Evolutionary conservation across 2,113 vertebrate species (phyloP), one percentile per base, ranked within the genome.

Genomic region (Globicephala melas): DNA sequence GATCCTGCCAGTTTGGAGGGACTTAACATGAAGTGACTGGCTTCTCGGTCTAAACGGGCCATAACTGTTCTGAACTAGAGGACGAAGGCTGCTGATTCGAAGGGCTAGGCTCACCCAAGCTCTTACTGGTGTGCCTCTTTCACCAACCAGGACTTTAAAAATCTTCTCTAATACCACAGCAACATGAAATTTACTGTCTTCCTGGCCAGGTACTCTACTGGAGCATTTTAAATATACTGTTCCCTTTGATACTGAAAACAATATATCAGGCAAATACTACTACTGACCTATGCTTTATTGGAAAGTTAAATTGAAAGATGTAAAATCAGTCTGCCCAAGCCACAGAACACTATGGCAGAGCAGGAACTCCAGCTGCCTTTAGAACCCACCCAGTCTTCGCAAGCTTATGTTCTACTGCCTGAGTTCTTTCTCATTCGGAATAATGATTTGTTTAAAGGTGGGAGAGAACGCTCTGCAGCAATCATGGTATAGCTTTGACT

Each of bases 341-440:
- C 62, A 95, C 44, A 94, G 55, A 93, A 38, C 79, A 9, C 8
- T 85, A 74, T 68, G 55, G 17, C 82, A 95, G 79, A 92, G 31
- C 63, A 89, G 23, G 84, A 96, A 85, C 92, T 96, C 50, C 26
- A 31, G 3, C 55, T 85, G 65, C 38, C 41, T 89, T 88, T 55
- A 93, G 25, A 94, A 41, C 63, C 65, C 53, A 93, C 31, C 53
- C 36, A 41, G 53, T 86, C 77, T 96, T 95, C 60, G 44, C 20
- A 94, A 76, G 47, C 53, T 76, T 58, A 9, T 13, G 67, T 86
- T 73, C 38, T 76, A 55, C 68, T 96, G 82, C 47, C 47, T 89
- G 67, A 91, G 68, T 95, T 80, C 28, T 76, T 93, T 95, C 90
- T 93, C 79, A 60, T 74, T 92, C 88, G 55, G 12, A 97, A 68